Base-by-base conservation (phyloP, 2,113 vertebrate genomes). In the Bagarius yarrelli region DNA sequence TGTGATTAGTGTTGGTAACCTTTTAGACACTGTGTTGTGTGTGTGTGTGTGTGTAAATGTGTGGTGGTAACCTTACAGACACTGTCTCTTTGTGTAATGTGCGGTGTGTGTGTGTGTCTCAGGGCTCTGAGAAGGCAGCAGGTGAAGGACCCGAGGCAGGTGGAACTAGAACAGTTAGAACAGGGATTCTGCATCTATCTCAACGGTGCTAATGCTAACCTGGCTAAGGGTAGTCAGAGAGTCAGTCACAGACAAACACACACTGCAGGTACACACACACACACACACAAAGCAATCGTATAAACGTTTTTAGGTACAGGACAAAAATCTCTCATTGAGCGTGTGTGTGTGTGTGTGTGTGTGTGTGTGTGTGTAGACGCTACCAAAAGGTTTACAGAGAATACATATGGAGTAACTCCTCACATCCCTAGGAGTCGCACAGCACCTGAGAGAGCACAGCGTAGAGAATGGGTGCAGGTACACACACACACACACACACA, bases 181-280 rank as follows among this genome's bases (percentile, higher is more conserved):
- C 93, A 96, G 81, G 97, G 97, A 5, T 99, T 99, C 91, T 96
- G 94, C 8, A 91, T 97, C 66, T 99, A 99, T n/a, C 88, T 99
- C 82, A 99, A 98, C 5, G 97, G 97, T 72, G 97, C 97, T 70
- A 73, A 66, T 8, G 32, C 83, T 71, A 75, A 83, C 85, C 63
- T 79, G 2, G 50, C 72, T 92, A 81, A 80, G 91, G 87, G 0
- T 73, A 87, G 32, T 82, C 50, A 87, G 85, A 92, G 86, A 86
- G 72, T 56, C 11, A 19, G 15, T 44, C 88, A 85, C 0, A 93
- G 90, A n/a, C 1, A 87, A 1, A 57, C 88, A 61, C 89, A 87
- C 56, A 85, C 90, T 4, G 92, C 91, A 3, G 93, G 97, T 98
- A 91, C 40, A 83, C 71, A 64, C 50, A 25, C 36, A 77, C 57